Percentiles rank a stretch among this genome's conserved stretches.
These are phyloP conservation scores for Megalopta genalis DNA, from an alignment of 1,140 invertebrate genomes.

Conservation along the genomic window DNA sequence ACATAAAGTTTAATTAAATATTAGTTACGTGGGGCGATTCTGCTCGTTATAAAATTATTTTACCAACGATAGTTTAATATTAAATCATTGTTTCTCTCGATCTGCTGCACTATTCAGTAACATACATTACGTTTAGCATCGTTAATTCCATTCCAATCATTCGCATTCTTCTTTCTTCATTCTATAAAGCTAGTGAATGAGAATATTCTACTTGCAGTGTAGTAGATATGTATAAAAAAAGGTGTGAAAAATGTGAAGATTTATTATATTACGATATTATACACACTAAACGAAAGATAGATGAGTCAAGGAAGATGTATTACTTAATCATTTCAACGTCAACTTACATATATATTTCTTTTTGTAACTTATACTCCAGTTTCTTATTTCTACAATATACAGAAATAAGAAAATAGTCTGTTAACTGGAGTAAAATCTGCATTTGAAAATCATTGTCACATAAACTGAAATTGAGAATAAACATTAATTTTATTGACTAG, in stretches of 20 bases:
- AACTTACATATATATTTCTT: constrained; percentile 16
- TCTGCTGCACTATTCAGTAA: constrained; percentile 38
- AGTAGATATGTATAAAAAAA: constrained; percentile 24
- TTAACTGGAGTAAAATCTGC: not conserved
- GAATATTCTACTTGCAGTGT: constrained; percentile 29
- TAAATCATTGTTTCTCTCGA: not conserved
- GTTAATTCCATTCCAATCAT: constrained; percentile 35
- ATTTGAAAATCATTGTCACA: not conserved
- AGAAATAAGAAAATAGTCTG: constrained; percentile 1
- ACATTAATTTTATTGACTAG: constrained; percentile 7
- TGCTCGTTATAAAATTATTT: not conserved
- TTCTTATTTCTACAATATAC: constrained; percentile 4
- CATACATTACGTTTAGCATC: constrained; percentile 16
- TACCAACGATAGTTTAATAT: not conserved
- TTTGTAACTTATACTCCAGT: not conserved
- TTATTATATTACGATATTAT: constrained; percentile 39
- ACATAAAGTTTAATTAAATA: constrained; percentile 2
- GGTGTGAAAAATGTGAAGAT: constrained; percentile 34
- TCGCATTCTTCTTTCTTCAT: constrained; percentile 21
- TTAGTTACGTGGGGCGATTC: constrained; percentile 8
- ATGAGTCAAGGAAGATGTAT: constrained; percentile 29
- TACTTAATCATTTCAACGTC: constrained; percentile 24
- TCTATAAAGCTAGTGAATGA: constrained; percentile 25
- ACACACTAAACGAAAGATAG: constrained; percentile 16
- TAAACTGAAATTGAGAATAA: not conserved